Evolutionary conservation across 2,797 vertebrate genomes (phyloP).

Genomic region (Danio choprae): DNA sequence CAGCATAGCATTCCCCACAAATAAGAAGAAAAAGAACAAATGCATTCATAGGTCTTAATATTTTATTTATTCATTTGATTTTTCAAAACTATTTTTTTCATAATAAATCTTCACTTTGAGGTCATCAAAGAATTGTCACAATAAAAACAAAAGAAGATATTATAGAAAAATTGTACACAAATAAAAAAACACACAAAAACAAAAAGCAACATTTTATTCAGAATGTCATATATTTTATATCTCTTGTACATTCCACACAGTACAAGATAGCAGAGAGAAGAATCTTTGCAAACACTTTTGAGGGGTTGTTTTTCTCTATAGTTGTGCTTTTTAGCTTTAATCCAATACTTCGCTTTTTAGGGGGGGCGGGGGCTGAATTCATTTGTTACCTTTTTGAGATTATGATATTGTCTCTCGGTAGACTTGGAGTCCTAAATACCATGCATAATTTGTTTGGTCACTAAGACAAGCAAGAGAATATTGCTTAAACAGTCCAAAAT

Average conservation of each 20-base stretch:
- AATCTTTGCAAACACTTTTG: conserved; percentile 55
- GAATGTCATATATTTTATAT: conserved; percentile 57
- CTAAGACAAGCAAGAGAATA: conserved; percentile 59
- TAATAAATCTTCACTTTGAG: conserved; percentile 88
- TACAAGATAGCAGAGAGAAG: conserved; percentile 59
- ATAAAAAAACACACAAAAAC: conserved; percentile 85
- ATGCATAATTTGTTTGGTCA: conserved; percentile 75
- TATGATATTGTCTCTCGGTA: conserved; percentile 42
- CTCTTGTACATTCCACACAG: conserved; percentile 59
- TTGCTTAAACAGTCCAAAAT: conserved; percentile 73
- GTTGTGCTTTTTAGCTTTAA: conserved; percentile 60
- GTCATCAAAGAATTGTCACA: conserved; percentile 88
- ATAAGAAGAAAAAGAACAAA: conserved; percentile 46
- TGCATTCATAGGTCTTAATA: conserved; percentile 78
- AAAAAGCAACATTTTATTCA: conserved; percentile 72
- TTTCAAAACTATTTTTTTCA: conserved; percentile 87
- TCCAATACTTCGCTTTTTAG: conserved; percentile 44
- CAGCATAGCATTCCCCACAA: too few species aligned
- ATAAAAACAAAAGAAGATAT: conserved; percentile 88
- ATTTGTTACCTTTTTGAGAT: conserved; percentile 37
- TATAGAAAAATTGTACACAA: conserved; percentile 88
- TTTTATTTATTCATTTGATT: conserved; percentile 87
- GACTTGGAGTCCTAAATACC: conserved; percentile 63
- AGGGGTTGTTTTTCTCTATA: conserved; percentile 42
- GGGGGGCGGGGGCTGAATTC: conserved; percentile 31